Base-by-base conservation (phyloP, 2,888 invertebrate species). In the Clusia tigrina region DNA sequence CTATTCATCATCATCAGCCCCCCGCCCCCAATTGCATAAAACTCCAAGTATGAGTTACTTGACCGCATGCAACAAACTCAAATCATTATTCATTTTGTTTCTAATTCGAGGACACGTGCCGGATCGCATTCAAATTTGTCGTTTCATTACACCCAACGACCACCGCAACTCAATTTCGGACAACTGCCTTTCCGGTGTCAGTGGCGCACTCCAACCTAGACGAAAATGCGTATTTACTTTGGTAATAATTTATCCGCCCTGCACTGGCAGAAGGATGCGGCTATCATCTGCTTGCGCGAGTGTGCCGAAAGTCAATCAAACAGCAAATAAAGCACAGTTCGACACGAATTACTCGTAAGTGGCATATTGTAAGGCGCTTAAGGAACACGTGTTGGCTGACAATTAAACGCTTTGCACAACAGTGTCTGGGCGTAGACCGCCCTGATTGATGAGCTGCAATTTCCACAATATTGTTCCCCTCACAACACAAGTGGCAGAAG, bases 301-400 rank as follows among this genome's bases (percentile, higher is more conserved):
- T 51, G 22, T 15, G n/a, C 20, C 24, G 25, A 26, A 54, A 54
- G 54, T 54, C 54, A 54, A 54, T 54, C 25, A 25, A 54, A 15
- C 6, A 54, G 25, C 54, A 54, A 54, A 54, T 23, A 54, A 12
- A 42, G 32, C 5, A 32, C 32, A 32, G 12, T 12, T 9, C 6
- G 32, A 32, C 32, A 32, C n/a, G n/a, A 48, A 54, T 17, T 54
- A 15, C n/a, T 52, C 24, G 56, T 57, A n/a, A 38, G 58, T 60
- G 56, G 62, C 62, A 60, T 60, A 61, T 61, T 61, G 60, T 64
- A 17, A 23, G 53, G 58, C 56, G 58, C 59, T 42, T 59, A 59
- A 52, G 24, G 18, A 63, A 61, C 69, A 69, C 70, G 71, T 70
- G 71, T 54, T 42, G 54, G 23, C 58, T 64, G 66, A 64, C 67